phyloP scores from a whole-genome alignment of 2,113 vertebrate species.

The Semicossyphus pulcher region DNA sequence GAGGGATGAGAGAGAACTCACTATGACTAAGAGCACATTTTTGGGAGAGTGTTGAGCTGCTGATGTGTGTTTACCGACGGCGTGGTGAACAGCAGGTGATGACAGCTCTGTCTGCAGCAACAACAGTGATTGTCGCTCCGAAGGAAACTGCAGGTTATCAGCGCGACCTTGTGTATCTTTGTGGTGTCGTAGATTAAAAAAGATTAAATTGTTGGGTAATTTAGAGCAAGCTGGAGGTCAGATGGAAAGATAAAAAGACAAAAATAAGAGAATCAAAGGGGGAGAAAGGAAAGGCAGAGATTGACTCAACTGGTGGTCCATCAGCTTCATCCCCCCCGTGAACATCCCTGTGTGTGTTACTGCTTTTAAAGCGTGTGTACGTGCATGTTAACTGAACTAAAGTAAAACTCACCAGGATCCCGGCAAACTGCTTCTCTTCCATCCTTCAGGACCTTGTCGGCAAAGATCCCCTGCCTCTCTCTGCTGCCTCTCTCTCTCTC shows the following conservation, averaged over 20 bases:
- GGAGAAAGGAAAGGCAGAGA: background rate
- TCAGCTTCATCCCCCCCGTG: conserved; percentile 52
- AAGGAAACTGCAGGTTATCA: background rate
- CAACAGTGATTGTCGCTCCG: background rate
- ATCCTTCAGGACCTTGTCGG: conserved; percentile 76
- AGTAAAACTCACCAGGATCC: conserved; percentile 81
- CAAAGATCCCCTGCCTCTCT: conserved; percentile 74
- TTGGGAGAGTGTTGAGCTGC: background rate
- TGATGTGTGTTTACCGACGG: background rate
- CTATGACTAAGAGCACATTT: background rate
- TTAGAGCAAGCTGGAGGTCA: background rate
- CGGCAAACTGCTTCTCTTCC: conserved; percentile 83
- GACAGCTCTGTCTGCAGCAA: conserved; percentile 15
- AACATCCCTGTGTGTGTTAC: background rate
- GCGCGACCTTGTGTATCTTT: background rate
- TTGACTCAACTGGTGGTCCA: conserved; percentile 46
- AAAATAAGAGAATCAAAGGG: background rate
- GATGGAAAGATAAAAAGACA: background rate
- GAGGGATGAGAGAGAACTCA: background rate
- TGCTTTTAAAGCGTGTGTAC: background rate
- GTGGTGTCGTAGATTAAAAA: background rate
- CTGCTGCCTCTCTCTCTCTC: conserved; percentile 54
- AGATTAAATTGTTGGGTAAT: background rate
- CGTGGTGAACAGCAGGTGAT: conserved; percentile 28
- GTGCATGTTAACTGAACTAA: conserved; percentile 31